Conservation (phyloP, 2,797 vertebrate genomes). For the Labeo calbasu region DNA sequence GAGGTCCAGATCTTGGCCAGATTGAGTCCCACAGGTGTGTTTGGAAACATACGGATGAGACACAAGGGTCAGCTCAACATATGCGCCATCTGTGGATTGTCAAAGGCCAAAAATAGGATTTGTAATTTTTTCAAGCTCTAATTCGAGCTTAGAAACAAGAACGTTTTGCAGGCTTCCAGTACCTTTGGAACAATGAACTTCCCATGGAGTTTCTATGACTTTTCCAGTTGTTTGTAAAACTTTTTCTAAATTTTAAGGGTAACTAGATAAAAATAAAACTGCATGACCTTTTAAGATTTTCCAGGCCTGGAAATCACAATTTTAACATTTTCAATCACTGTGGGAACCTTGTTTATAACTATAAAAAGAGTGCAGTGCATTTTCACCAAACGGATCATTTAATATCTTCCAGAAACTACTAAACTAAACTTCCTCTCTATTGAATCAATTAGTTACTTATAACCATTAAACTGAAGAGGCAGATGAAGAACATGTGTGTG, state of each 20-base stretch:
- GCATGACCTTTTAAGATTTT: background rate
- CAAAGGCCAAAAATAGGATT: background rate
- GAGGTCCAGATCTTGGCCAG: background rate
- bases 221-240: background rate
- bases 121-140: background rate
- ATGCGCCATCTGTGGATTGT: background rate
- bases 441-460: background rate
- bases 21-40: slow-evolving; percentile 1
- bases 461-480: background rate
- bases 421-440: background rate
- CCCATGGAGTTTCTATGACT: background rate
- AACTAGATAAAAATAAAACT: background rate
- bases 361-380: background rate
- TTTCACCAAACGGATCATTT: background rate
- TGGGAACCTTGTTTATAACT: background rate
- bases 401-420: background rate
- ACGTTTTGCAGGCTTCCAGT: background rate
- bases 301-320: background rate
- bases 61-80: background rate
- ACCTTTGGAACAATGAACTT: background rate
- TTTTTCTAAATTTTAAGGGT: background rate
- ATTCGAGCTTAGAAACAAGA: background rate
- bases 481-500: background rate
- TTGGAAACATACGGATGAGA: background rate
- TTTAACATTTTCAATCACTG: background rate